Percentiles rank a stretch among this genome's conserved stretches.
Conservation (phyloP, 2,888 invertebrate genomes). For the Ectemnius continuus region DNA sequence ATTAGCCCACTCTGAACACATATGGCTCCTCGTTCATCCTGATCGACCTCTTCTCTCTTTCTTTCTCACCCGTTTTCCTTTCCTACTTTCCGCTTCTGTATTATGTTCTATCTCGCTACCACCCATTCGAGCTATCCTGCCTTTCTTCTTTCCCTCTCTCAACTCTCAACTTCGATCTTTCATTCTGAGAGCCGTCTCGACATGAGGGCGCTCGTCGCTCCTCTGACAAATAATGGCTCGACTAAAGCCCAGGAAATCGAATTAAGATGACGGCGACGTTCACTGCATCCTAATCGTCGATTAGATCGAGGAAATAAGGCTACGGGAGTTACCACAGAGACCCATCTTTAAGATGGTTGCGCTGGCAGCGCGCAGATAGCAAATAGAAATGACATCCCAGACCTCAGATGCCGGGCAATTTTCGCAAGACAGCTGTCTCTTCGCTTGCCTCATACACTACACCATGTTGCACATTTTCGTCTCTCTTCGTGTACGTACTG, state of each 20-base stretch:
- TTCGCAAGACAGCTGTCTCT: too few species aligned
- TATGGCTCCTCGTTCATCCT: conserved; percentile 7
- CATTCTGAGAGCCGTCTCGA: conserved; percentile 17
- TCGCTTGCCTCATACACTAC: too few species aligned
- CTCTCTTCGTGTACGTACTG: conserved; percentile 17
- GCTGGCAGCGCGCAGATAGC: too few species aligned
- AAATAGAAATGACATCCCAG: too few species aligned
- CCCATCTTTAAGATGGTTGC: too few species aligned
- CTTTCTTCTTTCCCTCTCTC: neutral
- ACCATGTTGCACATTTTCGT: conserved; percentile 37
- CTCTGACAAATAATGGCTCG: conserved; percentile 34
- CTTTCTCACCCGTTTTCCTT: conserved; percentile 1
- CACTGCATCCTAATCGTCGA: conserved; percentile 30
- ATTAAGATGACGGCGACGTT: conserved; percentile 18
- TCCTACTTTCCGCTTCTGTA: conserved; percentile 16
- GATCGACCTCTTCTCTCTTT: conserved; percentile 27
- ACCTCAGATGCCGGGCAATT: too few species aligned
- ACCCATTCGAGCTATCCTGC: neutral
- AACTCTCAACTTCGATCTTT: conserved; percentile 9
- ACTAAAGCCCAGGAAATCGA: conserved; percentile 16
- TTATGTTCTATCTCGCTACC: conserved; percentile 13
- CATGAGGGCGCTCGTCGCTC: conserved; percentile 19
- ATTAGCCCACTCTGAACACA: neutral
- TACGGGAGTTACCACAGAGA: neutral
- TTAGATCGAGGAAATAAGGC: conserved; percentile 16